Base-by-base conservation (phyloP, 2,113 vertebrate species). In the Zapus hudsonius region DNA sequence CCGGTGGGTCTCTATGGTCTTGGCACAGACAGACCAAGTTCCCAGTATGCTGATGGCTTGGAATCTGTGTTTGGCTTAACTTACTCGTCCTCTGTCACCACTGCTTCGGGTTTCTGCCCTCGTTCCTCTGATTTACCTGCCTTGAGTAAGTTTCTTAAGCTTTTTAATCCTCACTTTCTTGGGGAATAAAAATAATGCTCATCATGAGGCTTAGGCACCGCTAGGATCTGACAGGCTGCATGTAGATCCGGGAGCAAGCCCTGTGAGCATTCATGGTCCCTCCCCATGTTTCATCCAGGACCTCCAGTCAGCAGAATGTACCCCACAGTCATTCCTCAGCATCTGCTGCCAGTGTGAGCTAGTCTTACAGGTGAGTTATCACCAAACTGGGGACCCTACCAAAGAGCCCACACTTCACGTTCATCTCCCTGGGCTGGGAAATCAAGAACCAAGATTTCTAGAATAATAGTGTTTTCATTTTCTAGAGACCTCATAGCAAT, bases 1-100 rank as follows among this genome's bases (percentile, higher is more conserved):
- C 25, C 1, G 25, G 2, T 1, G 16, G 2, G 25, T 40, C 29
- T 38, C n/a, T n/a, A 40, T 29, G 0, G 3, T 7, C 76, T 47
- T 5, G 44, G 13, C 3, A 16, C 29, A 29, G 47, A 38, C 61
- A 59, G 67, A 17, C 57, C n/a, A 19, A 23, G 75, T 74, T 33
- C 66, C 40, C 42, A 19, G 61, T 9, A 7, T 6, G 6, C 47
- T 66, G n/a, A 13, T 0, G 1, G 70, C 25, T 44, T 38, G 12
- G 25, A 59, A 5, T 2, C 2, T 17, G 2, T 0, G 15, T 13
- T 7, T 4, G 22, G 19, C 59, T 47, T 27, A 4, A 13, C 38
- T 1, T 4, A 36, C 2, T 3, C 19, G n/a, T 2, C 1, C 3
- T 0, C 0, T 1, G 9, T 15, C 9, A 1, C 47, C 36, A 7